These are phyloP conservation scores for Taphrorychus bicolor DNA, from an alignment of 2,888 invertebrate genomes.

Conservation along the genomic window DNA sequence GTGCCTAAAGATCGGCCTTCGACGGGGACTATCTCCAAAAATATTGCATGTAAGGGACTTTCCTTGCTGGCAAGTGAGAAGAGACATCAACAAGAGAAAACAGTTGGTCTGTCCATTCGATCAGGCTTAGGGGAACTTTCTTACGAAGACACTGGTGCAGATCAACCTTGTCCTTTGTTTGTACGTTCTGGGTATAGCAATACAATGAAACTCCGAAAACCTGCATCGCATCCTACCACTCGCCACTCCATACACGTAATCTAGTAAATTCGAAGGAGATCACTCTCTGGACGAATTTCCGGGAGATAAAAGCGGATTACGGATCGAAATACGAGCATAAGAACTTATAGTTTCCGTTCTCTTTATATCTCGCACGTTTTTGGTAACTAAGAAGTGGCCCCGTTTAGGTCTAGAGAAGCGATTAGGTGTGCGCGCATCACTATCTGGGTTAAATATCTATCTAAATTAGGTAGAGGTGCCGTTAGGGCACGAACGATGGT, in stretches of 20 bases:
- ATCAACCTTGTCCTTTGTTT: constrained; percentile 14
- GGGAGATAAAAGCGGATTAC: constrained; percentile 18
- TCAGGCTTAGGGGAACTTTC: no score
- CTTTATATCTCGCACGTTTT: constrained; percentile 4
- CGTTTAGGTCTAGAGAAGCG: constrained; percentile 14
- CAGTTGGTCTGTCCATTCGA: no score
- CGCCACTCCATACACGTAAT: constrained; percentile 33
- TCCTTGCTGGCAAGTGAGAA: no score
- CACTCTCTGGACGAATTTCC: constrained; percentile 32
- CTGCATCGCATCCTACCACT: constrained; percentile 13
- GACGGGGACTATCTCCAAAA: no score
- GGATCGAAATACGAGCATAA: constrained; percentile 17
- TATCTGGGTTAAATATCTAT: constrained; percentile 23
- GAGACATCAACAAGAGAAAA: no score
- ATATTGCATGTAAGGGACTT: no score
- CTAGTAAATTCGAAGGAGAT: constrained; percentile 23
- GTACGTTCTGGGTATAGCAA: constrained; percentile 23
- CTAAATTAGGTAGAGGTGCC: constrained; percentile 11
- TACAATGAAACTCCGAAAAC: constrained; percentile 20
- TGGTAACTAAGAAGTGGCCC: constrained; percentile 1
- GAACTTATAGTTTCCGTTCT: constrained; percentile 24
- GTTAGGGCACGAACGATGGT: constrained; percentile 12
- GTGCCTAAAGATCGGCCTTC: no score
- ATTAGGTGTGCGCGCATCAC: constrained; percentile 2
- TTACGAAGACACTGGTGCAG: constrained; percentile 26